These are phyloP conservation scores for Nannoperca obscura DNA, from an alignment of 2,797 vertebrate genomes.

Conservation along the genomic window DNA sequence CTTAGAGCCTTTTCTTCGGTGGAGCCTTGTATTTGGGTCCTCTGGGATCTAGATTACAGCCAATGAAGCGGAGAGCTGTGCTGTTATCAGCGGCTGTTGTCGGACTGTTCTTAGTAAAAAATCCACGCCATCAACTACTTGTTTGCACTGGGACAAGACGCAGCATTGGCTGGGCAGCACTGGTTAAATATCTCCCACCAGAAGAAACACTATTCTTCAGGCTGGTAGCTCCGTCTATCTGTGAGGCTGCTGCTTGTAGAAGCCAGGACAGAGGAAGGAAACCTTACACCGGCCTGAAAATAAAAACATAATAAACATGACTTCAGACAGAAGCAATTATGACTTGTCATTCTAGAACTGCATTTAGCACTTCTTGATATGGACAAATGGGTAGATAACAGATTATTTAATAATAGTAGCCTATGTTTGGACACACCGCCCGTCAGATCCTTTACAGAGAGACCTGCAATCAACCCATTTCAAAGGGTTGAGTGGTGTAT, in stretches of 20 bases:
- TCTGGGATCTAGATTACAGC: slow-evolving; percentile 15
- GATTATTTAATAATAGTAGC: not conserved
- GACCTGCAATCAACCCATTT: not conserved
- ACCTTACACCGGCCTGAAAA: slow-evolving; percentile 67
- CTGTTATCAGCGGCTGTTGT: not conserved
- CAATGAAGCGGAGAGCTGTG: not conserved
- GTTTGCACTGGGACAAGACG: slow-evolving; percentile 22
- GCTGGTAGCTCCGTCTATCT: slow-evolving; percentile 18
- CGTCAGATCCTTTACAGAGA: not conserved
- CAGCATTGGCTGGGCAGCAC: slow-evolving; percentile 2
- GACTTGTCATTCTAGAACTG: not conserved
- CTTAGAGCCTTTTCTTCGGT: slow-evolving; percentile 22
- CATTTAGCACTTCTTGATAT: not conserved
- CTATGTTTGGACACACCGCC: not conserved
- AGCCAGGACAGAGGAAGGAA: slow-evolving; percentile 23
- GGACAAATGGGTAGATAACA: not conserved
- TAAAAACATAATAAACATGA: slow-evolving; percentile 23
- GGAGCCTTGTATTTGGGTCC: slow-evolving; percentile 1
- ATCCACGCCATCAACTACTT: not conserved
- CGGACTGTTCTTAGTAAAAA: slow-evolving; percentile 12
- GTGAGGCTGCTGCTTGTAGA: slow-evolving; percentile 36
- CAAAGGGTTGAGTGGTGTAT: too few relatives aligned
- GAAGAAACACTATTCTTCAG: slow-evolving; percentile 21
- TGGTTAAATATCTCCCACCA: slow-evolving; percentile 7
- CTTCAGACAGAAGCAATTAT: not conserved